Conservation (phyloP, 2,888 invertebrate species). For the Octonoba sinensis region DNA sequence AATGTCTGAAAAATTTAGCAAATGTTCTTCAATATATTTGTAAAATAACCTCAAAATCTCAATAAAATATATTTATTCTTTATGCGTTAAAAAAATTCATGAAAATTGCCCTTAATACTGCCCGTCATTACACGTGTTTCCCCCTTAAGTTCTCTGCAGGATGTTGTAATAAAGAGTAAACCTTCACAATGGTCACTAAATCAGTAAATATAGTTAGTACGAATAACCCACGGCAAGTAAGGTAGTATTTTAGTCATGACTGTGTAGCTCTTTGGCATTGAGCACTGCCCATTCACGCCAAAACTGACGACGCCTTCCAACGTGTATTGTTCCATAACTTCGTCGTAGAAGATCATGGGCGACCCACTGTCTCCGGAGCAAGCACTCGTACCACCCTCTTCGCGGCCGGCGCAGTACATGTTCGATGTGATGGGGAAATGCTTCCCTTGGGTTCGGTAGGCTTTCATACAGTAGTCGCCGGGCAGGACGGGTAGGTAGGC, state of each 20-base stretch:
- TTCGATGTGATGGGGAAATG: background rate
- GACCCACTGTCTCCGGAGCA: slow-evolving; percentile 59
- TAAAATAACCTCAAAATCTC: too few species aligned
- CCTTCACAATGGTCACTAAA: too few species aligned
- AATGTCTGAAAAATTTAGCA: too few species aligned
- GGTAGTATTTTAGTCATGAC: slow-evolving; percentile 1
- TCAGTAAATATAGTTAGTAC: too few species aligned
- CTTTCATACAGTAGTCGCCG: slow-evolving; percentile 42
- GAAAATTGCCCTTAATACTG: too few species aligned
- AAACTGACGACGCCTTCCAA: slow-evolving; percentile 29
- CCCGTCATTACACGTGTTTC: too few species aligned
- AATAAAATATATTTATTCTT: too few species aligned
- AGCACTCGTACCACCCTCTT: slow-evolving; percentile 2
- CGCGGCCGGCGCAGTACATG: slow-evolving; percentile 53
- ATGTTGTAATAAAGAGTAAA: too few species aligned
- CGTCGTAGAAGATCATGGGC: slow-evolving; percentile 17
- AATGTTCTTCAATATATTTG: too few species aligned
- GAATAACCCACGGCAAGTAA: too few species aligned
- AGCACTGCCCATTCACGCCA: background rate
- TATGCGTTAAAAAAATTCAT: too few species aligned
- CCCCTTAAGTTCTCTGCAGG: too few species aligned
- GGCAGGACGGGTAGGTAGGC: slow-evolving; percentile 63
- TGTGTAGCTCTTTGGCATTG: slow-evolving; percentile 7
- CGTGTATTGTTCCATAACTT: background rate
- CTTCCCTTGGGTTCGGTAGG: slow-evolving; percentile 33